Evolutionary conservation across 2,113 vertebrate species (phyloP).

Genomic region (Pterophyllum scalare): DNA sequence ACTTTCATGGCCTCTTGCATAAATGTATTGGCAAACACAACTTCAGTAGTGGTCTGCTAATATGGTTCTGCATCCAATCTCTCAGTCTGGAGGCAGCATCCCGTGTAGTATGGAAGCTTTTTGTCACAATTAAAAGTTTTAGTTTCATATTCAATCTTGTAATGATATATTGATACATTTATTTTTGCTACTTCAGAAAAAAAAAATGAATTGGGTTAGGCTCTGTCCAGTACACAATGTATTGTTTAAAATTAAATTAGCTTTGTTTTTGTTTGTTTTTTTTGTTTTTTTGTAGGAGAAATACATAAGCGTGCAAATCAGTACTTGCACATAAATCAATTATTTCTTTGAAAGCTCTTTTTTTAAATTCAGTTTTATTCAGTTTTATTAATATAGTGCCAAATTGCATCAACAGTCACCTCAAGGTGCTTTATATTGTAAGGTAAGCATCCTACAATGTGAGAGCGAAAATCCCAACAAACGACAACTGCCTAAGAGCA

Average conservation of each 20-base stretch:
- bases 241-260: neutral
- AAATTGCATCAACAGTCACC: neutral
- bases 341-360: neutral
- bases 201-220: neutral
- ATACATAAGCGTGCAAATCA: neutral
- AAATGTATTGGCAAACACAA: conserved; percentile 33
- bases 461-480: neutral
- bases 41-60: conserved; percentile 11
- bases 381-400: neutral
- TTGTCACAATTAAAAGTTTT: conserved; percentile 34
- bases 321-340: neutral
- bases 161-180: neutral
- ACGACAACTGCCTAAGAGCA: neutral
- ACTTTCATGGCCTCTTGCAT: conserved; percentile 43
- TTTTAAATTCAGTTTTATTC: neutral
- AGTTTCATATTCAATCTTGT: conserved; percentile 15
- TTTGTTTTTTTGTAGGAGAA: neutral
- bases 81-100: conserved; percentile 80
- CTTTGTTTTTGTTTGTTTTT: no score
- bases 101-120: conserved; percentile 63
- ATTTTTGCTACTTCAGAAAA: neutral
- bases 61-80: conserved; percentile 51
- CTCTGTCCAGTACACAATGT: neutral
- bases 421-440: no score
- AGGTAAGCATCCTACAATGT: neutral